Percentiles rank a stretch among this genome's conserved stretches.
These are phyloP conservation scores for Heliconius himera DNA, from an alignment of 1,140 invertebrate genomes.

Conservation along the genomic window DNA sequence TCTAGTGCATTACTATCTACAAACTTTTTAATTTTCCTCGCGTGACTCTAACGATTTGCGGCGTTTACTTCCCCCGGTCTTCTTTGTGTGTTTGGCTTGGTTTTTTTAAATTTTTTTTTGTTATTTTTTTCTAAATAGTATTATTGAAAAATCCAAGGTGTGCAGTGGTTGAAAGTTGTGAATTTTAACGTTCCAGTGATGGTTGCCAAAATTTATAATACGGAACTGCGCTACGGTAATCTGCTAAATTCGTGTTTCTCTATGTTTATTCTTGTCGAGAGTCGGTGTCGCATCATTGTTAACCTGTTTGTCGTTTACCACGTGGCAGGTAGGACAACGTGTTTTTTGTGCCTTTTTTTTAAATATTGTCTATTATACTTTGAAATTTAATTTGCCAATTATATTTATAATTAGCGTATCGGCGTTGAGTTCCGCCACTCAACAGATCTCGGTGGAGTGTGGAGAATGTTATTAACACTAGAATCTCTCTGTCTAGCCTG, in stretches of 20 bases:
- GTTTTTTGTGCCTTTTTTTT: neutral
- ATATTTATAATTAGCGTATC: no score
- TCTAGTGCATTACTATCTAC: constrained; percentile 25
- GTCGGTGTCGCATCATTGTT: constrained; percentile 37
- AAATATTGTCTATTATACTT: neutral
- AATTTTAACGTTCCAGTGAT: constrained; percentile 46
- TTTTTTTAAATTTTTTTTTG: constrained; percentile 22
- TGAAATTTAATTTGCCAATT: neutral
- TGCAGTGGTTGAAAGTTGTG: constrained; percentile 37
- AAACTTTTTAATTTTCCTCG: constrained; percentile 1
- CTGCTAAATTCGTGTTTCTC: constrained; percentile 39
- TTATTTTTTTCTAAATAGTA: constrained; percentile 25
- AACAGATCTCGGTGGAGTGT: no score
- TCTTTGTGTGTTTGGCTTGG: constrained; percentile 25
- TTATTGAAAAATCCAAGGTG: constrained; percentile 23
- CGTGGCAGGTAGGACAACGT: constrained; percentile 34
- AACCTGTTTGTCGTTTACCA: constrained; percentile 43
- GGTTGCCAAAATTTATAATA: constrained; percentile 58
- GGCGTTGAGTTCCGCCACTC: no score
- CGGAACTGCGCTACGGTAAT: constrained; percentile 41
- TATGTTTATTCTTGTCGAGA: constrained; percentile 35
- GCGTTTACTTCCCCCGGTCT: neutral
- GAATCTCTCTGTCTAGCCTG: no score
- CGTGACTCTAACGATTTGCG: neutral
- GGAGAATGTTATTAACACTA: no score